phyloP scores from a whole-genome alignment of 2,888 invertebrate genomes.

The Hirtodrosophila alboralis region DNA sequence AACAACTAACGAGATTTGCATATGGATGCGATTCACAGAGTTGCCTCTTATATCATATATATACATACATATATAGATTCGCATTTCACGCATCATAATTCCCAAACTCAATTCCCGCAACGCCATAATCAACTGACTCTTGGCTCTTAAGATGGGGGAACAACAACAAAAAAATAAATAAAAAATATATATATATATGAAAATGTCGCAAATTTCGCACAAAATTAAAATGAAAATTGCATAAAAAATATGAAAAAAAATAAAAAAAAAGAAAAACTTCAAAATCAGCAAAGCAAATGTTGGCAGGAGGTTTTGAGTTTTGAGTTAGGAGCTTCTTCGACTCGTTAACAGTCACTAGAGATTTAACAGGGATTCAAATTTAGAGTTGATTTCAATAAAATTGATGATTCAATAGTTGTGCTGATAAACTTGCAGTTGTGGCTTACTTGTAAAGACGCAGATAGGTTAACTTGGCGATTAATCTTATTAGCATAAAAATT shows the following conservation, averaged over 20 bases:
- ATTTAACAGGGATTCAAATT: background rate
- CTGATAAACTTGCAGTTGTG: too few species aligned
- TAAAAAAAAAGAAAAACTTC: too few species aligned
- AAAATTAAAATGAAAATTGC: constrained; percentile 67
- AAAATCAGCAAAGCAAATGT: constrained; percentile 74
- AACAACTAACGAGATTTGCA: constrained; percentile 71
- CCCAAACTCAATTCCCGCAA: constrained; percentile 73
- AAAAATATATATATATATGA: too few species aligned
- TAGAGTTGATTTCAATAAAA: too few species aligned
- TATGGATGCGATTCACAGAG: constrained; percentile 55
- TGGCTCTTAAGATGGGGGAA: constrained; percentile 34
- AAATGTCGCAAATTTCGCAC: constrained; percentile 47
- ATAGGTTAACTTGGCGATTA: too few species aligned
- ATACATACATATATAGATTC: constrained; percentile 8
- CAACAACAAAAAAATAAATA: constrained; percentile 14
- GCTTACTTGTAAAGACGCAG: too few species aligned
- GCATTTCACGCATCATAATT: constrained; percentile 72
- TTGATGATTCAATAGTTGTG: too few species aligned
- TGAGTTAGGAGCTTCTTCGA: constrained; percentile 1
- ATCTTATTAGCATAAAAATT: too few species aligned
- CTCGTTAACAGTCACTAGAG: constrained; percentile 30
- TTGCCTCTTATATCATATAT: constrained; percentile 14
- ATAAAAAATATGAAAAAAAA: constrained; percentile 59
- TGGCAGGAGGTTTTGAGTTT: background rate
- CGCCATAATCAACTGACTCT: constrained; percentile 69